phyloP scores from a whole-genome alignment of 1,140 invertebrate species.

The Aphaenogaster floridana region DNA sequence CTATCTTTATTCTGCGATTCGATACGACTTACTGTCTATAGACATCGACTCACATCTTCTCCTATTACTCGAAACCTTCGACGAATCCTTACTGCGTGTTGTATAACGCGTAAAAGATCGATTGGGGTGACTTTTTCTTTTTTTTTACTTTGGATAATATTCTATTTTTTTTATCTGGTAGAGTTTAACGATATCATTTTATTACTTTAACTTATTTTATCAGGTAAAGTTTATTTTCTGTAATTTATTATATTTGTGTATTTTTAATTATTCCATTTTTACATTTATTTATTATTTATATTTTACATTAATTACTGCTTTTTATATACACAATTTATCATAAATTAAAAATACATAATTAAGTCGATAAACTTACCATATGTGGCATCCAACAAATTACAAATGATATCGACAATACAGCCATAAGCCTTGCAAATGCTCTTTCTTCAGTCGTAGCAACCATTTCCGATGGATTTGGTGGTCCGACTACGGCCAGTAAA shows the following conservation, averaged over 20 bases:
- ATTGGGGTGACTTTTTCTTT: neutral
- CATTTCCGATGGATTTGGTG: constrained; percentile 76
- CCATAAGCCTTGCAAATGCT: constrained; percentile 94
- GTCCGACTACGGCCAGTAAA: constrained; percentile 78
- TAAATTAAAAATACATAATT: constrained; percentile 7
- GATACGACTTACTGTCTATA: neutral
- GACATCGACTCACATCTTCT: neutral
- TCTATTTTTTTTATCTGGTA: neutral
- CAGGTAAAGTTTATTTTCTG: neutral
- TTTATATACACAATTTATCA: neutral
- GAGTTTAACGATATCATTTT: neutral
- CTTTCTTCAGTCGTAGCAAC: constrained; percentile 92
- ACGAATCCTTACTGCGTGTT: neutral
- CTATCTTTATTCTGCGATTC: neutral
- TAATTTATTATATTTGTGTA: neutral
- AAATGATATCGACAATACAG: constrained; percentile 93
- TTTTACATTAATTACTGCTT: neutral
- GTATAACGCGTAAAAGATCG: neutral
- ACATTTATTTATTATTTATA: constrained; percentile 12
- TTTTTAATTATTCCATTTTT: neutral
- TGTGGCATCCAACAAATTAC: constrained; percentile 95
- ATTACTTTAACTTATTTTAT: neutral
- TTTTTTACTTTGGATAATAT: neutral
- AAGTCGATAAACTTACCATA: constrained; percentile 89
- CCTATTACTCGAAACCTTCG: neutral